Base-by-base conservation (phyloP, 2,113 vertebrate genomes). In the Mus spicilegus region DNA sequence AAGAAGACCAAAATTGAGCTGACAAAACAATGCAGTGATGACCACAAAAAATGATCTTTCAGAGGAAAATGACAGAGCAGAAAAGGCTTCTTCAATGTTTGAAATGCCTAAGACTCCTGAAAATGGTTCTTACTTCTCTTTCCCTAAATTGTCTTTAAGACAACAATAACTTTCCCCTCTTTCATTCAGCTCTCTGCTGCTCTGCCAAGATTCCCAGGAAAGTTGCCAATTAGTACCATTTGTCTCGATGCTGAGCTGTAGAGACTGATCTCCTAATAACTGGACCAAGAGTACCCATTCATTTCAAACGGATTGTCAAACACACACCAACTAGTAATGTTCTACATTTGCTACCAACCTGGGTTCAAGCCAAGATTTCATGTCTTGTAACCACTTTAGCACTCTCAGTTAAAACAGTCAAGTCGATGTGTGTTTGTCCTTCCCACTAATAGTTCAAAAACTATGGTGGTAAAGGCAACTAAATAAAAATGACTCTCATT, bases 211-310 rank as follows among this genome's bases (percentile, higher is more conserved):
- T 1, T 93, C 49, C 87, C 87, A 89, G 85, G 49, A 51, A 76
- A 72, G 56, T n/a, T 89, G 33, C 81, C 93, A 94, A 76, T 95
- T 89, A 91, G 72, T 93, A 58, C 14, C 88, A 16, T 72, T 9
- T 91, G 56, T 73, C 93, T 80, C 39, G 76, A 92, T 96, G 46
- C 94, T 76, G 77, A 90, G 80, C 89, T 86, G 76, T 90, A 97
- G 87, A 96, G 89, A 94, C 91, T 85, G 96, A 94, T 81, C 94
- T 93, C 69, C 90, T 95, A 96, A 95, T 89, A 96, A 93, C 78
- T 88, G 92, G 86, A 54, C 58, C 65, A 88, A 96, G 90, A 92
- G 85, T 77, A 89, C 81, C 81, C 67, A 87, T 65, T 93, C 90
- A 46, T 94, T 94, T 89, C 96, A 87, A 54, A 95, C 78, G 93